phyloP scores from a whole-genome alignment of 2,113 vertebrate species.

The Apodemus sylvaticus region DNA sequence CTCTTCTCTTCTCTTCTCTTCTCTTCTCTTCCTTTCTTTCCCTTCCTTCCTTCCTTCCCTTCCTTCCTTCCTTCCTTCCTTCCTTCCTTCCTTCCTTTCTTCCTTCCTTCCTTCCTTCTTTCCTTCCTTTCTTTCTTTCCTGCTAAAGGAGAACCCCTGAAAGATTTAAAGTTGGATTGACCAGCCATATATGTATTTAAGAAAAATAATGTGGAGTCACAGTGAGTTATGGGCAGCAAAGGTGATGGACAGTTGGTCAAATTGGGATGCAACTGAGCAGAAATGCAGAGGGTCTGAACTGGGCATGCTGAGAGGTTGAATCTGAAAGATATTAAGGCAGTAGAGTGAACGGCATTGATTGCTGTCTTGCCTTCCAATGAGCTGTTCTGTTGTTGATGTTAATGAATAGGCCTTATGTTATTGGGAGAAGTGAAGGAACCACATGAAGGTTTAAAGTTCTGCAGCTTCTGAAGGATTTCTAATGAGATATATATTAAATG shows the following conservation, averaged over 20 bases:
- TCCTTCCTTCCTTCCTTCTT: background rate
- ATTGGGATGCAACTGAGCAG: background rate
- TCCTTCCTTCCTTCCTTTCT: too few species aligned
- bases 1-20: too few species aligned
- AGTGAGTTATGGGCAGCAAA: background rate
- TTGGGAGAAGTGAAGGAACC: background rate
- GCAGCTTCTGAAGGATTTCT: background rate
- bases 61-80: too few species aligned
- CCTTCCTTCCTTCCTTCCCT: too few species aligned
- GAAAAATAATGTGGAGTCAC: background rate
- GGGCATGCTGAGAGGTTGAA: background rate
- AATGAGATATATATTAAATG: background rate
- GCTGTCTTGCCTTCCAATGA: background rate
- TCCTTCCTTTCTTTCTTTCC: background rate
- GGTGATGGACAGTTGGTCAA: background rate
- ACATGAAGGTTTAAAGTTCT: background rate
- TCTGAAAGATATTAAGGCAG: constrained; percentile 4
- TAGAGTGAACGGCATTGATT: background rate
- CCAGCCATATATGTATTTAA: background rate
- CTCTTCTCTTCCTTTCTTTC: too few species aligned
- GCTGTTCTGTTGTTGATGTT: background rate
- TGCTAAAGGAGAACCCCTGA: background rate
- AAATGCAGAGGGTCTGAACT: background rate
- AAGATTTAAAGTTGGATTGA: background rate
- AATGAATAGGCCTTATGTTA: background rate